A percentile compares a stretch with the other conserved stretches of the same genome.
Conservation (phyloP, 2,113 vertebrate genomes). For the Dissostichus mawsoni region DNA sequence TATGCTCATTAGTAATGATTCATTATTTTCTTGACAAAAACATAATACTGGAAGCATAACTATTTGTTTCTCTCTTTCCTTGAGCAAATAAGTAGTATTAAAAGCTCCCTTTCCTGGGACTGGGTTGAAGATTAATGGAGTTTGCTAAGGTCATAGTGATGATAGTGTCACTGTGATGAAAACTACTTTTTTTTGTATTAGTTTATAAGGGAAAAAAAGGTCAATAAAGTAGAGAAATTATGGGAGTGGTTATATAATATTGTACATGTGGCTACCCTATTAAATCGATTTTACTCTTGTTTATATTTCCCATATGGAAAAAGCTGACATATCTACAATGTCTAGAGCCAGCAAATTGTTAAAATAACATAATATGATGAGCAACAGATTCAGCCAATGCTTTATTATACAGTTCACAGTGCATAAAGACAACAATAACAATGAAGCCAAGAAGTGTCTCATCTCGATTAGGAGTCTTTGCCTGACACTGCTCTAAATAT, state of each 20-base stretch:
- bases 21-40: background rate
- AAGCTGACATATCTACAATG: background rate
- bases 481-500: constrained; percentile 49
- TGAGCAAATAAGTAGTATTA: background rate
- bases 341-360: background rate
- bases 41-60: background rate
- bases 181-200: too few species aligned
- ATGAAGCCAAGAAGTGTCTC: background rate
- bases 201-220: background rate
- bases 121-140: background rate
- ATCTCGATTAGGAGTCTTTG: constrained; percentile 3
- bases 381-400: background rate
- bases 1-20: background rate
- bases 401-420: background rate
- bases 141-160: background rate
- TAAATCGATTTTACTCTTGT: background rate
- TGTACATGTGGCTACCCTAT: background rate
- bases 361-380: background rate
- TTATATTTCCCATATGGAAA: background rate
- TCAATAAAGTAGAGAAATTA: background rate
- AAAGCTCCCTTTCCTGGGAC: background rate
- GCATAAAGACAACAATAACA: background rate
- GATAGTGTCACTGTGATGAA: background rate
- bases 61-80: background rate
- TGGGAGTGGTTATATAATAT: background rate